phyloP scores from a whole-genome alignment of 2,113 vertebrate genomes.

The Laterallus jamaicensis region DNA sequence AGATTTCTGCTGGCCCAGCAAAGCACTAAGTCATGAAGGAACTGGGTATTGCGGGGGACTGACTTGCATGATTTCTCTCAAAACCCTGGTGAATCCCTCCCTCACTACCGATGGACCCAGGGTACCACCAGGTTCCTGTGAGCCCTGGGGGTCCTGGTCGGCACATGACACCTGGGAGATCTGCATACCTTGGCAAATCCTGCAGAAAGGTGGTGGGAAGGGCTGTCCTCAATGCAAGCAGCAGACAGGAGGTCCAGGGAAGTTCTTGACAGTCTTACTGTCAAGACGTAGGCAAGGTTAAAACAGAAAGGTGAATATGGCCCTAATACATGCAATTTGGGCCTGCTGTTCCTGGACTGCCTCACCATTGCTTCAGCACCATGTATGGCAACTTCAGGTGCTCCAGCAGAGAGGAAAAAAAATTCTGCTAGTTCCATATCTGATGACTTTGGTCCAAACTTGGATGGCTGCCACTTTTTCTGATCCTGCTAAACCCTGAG shows the following conservation, averaged over 20 bases:
- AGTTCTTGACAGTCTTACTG: no score
- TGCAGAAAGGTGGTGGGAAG: background rate
- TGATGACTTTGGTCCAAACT: background rate
- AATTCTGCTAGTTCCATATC: constrained; percentile 20
- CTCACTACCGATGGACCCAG: background rate
- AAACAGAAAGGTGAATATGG: background rate
- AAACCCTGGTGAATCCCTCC: background rate
- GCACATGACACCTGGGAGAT: background rate
- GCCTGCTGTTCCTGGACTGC: background rate
- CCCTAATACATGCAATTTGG: background rate
- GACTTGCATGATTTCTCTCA: background rate
- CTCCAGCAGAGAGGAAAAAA: background rate
- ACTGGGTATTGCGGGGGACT: background rate
- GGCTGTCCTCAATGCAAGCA: background rate
- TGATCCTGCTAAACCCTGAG: constrained; percentile 50
- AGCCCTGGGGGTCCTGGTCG: background rate
- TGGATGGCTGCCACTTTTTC: background rate
- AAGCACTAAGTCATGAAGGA: background rate
- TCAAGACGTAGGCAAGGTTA: background rate
- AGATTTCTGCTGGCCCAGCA: background rate
- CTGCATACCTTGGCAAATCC: background rate
- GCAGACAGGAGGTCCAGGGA: background rate
- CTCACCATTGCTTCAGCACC: background rate
- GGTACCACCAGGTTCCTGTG: background rate
- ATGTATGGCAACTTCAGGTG: background rate